Evolutionary conservation across 2,888 invertebrate species (phyloP).

Genomic region (Blomia tropicalis): DNA sequence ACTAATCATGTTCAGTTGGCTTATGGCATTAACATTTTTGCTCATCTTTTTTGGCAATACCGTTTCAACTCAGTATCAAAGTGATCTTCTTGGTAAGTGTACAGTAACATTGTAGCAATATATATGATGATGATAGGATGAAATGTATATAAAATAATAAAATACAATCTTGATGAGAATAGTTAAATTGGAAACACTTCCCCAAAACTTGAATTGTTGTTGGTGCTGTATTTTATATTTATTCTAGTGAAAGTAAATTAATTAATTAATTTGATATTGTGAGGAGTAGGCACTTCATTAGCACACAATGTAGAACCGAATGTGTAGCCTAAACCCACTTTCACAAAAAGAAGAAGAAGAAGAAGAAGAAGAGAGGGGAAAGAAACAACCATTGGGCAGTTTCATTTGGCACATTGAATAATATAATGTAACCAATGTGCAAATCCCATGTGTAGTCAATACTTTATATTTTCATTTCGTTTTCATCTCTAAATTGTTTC

Average conservation of each 20-base stretch:
- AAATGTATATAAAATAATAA: too few relatives aligned
- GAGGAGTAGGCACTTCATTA: neutral
- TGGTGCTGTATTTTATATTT: too few relatives aligned
- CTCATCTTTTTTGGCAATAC: slow-evolving; percentile 23
- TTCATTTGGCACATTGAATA: too few relatives aligned
- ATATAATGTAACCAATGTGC: neutral
- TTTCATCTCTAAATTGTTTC: too few relatives aligned
- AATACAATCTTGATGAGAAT: too few relatives aligned
- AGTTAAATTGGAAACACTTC: too few relatives aligned
- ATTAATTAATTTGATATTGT: slow-evolving; percentile 13
- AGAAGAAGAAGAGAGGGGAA: neutral
- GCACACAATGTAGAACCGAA: neutral
- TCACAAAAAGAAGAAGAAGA: neutral
- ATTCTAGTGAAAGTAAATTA: neutral
- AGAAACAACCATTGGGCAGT: too few relatives aligned
- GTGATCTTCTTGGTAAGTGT: slow-evolving; percentile 23
- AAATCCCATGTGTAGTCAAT: neutral
- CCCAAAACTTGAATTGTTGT: too few relatives aligned
- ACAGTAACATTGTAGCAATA: too few relatives aligned
- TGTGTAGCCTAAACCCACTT: neutral
- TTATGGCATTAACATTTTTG: slow-evolving; percentile 18
- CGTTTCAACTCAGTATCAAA: slow-evolving; percentile 23
- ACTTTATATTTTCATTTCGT: neutral
- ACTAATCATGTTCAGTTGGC: slow-evolving; percentile 19
- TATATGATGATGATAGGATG: too few relatives aligned